These are phyloP conservation scores for Venusia cambrica DNA, from an alignment of 2,888 invertebrate genomes.

Conservation along the genomic window DNA sequence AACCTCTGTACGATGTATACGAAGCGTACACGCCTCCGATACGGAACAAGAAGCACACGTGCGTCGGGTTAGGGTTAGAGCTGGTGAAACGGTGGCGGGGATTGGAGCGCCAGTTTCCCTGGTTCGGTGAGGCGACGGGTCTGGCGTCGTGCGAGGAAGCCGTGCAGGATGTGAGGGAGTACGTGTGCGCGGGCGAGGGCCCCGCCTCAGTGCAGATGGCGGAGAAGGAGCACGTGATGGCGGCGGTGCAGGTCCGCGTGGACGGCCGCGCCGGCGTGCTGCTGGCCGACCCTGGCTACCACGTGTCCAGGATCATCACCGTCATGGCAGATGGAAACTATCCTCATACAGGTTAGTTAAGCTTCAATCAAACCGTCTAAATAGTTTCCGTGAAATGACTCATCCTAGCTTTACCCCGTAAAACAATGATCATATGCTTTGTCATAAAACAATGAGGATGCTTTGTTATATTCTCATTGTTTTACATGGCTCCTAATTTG, in stretches of 20 bases:
- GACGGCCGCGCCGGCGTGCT: slow-evolving; percentile 88
- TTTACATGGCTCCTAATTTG: too few relatives aligned
- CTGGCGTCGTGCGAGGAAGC: slow-evolving; percentile 95
- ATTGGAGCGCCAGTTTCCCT: slow-evolving; percentile 83
- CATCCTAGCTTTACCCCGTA: too few relatives aligned
- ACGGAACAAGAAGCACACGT: slow-evolving; percentile 89
- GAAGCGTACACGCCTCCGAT: slow-evolving; percentile 89
- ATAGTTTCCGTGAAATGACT: too few relatives aligned
- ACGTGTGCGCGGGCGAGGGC: slow-evolving; percentile 74
- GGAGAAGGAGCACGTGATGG: slow-evolving; percentile 94
- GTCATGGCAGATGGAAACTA: slow-evolving; percentile 92
- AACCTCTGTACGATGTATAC: slow-evolving; percentile 85
- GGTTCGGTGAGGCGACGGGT: slow-evolving; percentile 80
- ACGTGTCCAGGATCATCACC: slow-evolving; percentile 91
- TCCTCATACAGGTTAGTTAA: slow-evolving; percentile 88
- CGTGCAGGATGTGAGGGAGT: slow-evolving; percentile 80
- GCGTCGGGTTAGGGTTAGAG: slow-evolving; percentile 90
- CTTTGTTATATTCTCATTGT: too few relatives aligned
- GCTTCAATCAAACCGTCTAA: neutral
- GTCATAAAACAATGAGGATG: too few relatives aligned
- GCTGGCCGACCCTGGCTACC: slow-evolving; percentile 95
- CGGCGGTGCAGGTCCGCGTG: slow-evolving; percentile 87
- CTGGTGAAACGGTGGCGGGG: slow-evolving; percentile 84
- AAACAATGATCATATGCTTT: too few relatives aligned
- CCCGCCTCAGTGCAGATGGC: slow-evolving; percentile 83